Conservation (phyloP, 2,888 invertebrate genomes). For the Chaetoderma sp. region DNA sequence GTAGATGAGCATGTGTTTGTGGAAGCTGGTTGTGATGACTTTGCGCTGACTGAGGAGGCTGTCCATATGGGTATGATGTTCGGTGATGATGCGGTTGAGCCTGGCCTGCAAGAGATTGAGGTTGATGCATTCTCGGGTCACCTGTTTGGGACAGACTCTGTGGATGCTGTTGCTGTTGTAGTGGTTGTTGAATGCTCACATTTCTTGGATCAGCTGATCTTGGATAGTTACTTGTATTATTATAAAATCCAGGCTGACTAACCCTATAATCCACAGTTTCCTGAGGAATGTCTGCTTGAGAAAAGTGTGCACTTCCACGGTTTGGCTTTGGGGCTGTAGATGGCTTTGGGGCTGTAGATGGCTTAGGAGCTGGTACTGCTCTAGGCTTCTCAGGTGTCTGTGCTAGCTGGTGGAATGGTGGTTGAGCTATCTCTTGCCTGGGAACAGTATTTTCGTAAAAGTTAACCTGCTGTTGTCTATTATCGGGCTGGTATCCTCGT, state of each 20-base stretch:
- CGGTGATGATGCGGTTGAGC: constrained; percentile 19
- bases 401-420: constrained; percentile 56
- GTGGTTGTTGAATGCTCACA: no score
- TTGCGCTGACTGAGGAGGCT: constrained; percentile 67
- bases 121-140: no score
- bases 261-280: no score
- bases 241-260: no score
- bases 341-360: constrained; percentile 6
- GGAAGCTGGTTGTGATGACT: constrained; percentile 53
- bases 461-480: constrained; percentile 51
- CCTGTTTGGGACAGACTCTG: no score
- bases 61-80: constrained; percentile 62
- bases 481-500: constrained; percentile 58
- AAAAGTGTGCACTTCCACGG: constrained; percentile 8
- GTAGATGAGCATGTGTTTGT: no score
- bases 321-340: neutral
- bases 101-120: no score
- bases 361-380: constrained; percentile 29
- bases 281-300: neutral
- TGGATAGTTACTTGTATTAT: no score
- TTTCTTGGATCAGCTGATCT: no score
- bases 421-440: constrained; percentile 46
- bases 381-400: constrained; percentile 38
- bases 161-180: no score
- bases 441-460: constrained; percentile 61